These are phyloP conservation scores for Umimayanthus kanabou DNA, from an alignment of 92 coral and sea anemone genomes.

Conservation along the genomic window DNA sequence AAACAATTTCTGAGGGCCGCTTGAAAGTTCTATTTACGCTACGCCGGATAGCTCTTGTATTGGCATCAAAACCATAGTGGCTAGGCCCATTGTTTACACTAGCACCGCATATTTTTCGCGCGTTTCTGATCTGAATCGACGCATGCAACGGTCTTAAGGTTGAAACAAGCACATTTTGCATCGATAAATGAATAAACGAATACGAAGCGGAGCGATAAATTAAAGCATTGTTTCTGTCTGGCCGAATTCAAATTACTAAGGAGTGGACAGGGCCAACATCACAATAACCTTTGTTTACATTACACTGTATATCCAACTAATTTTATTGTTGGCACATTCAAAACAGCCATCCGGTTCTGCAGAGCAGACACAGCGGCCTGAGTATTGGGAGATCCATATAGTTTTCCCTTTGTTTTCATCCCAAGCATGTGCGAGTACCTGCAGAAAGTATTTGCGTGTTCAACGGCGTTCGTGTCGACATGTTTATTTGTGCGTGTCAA, in stretches of 20 bases:
- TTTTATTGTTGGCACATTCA: background rate
- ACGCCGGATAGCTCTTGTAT: background rate
- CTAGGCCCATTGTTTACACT: too few relatives aligned
- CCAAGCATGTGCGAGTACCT: too few relatives aligned
- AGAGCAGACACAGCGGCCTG: background rate
- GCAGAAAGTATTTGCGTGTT: background rate
- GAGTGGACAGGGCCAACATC: slow-evolving; percentile 1
- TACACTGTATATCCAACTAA: background rate
- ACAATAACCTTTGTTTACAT: background rate
- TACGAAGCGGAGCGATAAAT: background rate
- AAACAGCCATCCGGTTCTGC: background rate
- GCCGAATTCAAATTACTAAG: background rate
- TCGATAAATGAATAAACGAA: too few relatives aligned
- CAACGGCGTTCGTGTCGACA: background rate
- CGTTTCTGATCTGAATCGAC: too few relatives aligned
- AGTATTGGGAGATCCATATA: background rate
- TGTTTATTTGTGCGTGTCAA: background rate
- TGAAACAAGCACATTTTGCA: background rate
- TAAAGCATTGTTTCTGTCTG: background rate
- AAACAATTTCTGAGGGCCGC: background rate
- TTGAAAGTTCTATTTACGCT: background rate
- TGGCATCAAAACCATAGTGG: too few relatives aligned
- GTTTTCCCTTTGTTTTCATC: background rate
- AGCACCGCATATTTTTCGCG: background rate
- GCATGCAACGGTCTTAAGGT: background rate